Conservation (phyloP, 2,797 vertebrate genomes). For the Tenualosa ilisha region DNA sequence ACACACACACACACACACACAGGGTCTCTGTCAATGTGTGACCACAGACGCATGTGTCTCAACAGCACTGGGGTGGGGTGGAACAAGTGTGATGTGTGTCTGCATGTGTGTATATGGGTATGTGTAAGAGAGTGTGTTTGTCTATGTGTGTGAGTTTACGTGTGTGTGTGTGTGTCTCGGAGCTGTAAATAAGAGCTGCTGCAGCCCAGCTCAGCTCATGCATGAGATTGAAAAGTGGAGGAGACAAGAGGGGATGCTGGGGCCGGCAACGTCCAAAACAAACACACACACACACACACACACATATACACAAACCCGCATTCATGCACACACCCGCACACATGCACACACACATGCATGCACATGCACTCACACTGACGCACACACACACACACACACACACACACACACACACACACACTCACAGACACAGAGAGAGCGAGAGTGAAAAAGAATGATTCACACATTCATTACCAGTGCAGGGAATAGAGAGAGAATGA, state of each 20-base stretch:
- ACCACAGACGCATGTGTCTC: too few relatives aligned
- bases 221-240: slow-evolving; percentile 82
- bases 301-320: background rate
- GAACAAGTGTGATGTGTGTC: background rate
- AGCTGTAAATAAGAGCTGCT: slow-evolving; percentile 77
- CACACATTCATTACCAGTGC: background rate
- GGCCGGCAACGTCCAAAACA: background rate
- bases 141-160: background rate
- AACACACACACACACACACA: background rate
- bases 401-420: background rate
- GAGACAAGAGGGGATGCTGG: slow-evolving; percentile 62
- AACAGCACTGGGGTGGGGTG: too few relatives aligned
- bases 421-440: background rate
- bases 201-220: slow-evolving; percentile 74
- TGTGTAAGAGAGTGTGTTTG: background rate
- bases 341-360: background rate
- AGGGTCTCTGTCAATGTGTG: too few relatives aligned
- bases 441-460: too few relatives aligned
- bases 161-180: slow-evolving; percentile 48
- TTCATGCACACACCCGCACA: background rate
- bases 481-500: background rate
- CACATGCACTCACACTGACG: background rate
- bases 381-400: background rate
- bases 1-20: background rate
- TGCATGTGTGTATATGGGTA: background rate